Evolutionary conservation across 2,797 vertebrate species (phyloP), one percentile per base, ranked within the genome.

Genomic region (Steatocranus sp.): DNA sequence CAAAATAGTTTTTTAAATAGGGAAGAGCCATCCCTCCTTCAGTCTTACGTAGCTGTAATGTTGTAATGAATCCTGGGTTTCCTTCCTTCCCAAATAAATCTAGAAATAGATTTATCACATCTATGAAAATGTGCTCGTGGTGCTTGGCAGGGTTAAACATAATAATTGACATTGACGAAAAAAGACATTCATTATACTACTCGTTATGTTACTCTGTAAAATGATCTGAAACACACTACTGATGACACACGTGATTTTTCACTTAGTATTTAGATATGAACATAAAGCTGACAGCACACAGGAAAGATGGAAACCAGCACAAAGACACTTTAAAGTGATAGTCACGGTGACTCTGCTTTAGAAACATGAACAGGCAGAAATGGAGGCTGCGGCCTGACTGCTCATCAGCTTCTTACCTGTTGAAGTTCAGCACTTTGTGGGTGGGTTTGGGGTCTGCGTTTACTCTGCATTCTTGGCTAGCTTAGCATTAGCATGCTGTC

Each of bases 41-140:
- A 32, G 15, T 32, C 15, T 6, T 6, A 10, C 15, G 15, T 32
- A 56, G 27, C 27, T 30, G 15, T 56, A 6, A 30, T 56, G 54
- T 3, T 56, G 15, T 56, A 1, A 56, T 30, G 27, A 32, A 56
- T 56, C 54, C 27, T 58, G 54, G 27, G 54, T 11, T 32, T 58
- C 54, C 9, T 32, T 56, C 27, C 53, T 32, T 32, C 27, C 1
- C 54, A 18, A 56, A 56, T 56, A 56, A 56, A 56, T 56, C 25
- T 32, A 32, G 54, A 58, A 0, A 0, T 27, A 54, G 23, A 54
- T 58, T 6, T 4, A 18, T 18, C 2, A 27, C 54, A 32, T 56
- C 53, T 18, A 11, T 58, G 27, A 58, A 32, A 6, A 58, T 11
- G 54, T 32, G 27, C 1, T 32, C 18, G 8, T 56, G 27, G 27